Evolutionary conservation across 2,113 vertebrate species (phyloP).

Genomic region (Notechis scutatus): DNA sequence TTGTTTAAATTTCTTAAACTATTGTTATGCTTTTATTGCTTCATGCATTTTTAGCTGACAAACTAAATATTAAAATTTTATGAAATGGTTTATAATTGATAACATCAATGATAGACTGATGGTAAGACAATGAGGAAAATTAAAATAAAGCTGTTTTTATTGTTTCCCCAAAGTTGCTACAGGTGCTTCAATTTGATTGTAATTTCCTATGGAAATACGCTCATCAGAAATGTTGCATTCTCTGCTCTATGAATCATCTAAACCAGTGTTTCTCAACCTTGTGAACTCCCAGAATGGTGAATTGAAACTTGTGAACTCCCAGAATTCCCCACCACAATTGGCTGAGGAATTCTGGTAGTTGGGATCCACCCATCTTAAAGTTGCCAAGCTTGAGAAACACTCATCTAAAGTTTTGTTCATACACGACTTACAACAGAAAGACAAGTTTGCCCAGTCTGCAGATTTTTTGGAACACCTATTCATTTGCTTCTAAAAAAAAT

Average conservation of each 20-base stretch:
- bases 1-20: neutral
- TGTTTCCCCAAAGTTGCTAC: neutral
- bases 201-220: neutral
- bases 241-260: conserved; percentile 38
- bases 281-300: neutral
- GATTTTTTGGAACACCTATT: conserved; percentile 7
- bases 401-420: conserved; percentile 27
- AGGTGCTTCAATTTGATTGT: conserved; percentile 8
- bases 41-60: neutral
- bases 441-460: conserved; percentile 50
- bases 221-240: conserved; percentile 29
- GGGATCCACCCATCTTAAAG: neutral
- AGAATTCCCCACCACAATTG: neutral
- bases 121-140: neutral
- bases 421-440: conserved; percentile 41
- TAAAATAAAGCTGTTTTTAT: neutral
- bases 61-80: neutral
- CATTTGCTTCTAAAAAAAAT: neutral
- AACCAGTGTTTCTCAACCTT: neutral
- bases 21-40: neutral
- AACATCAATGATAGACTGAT: neutral
- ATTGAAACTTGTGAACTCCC: neutral
- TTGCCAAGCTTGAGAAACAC: neutral
- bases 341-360: neutral
- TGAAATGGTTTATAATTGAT: neutral